A percentile compares a stretch with the other conserved stretches of the same genome.
These are phyloP conservation scores for Caranx ignobilis DNA, from an alignment of 2,113 vertebrate species.

Conservation along the genomic window DNA sequence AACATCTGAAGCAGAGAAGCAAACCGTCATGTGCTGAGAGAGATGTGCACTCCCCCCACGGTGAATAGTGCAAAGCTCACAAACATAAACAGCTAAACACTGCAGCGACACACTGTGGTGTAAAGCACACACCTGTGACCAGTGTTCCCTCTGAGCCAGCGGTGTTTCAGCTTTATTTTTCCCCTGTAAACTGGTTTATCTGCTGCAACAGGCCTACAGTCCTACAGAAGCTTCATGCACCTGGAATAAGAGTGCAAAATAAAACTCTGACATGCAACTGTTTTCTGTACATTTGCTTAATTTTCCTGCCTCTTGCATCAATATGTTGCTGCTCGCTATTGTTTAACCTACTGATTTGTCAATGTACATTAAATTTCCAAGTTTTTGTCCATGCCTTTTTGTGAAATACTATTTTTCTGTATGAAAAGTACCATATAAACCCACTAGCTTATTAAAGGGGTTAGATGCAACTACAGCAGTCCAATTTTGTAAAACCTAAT, in stretches of 20 bases:
- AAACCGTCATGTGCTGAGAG: too few relatives aligned
- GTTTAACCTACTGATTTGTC: too few relatives aligned
- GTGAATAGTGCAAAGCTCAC: conserved; percentile 67
- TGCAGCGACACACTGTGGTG: conserved; percentile 45
- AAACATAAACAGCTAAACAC: conserved; percentile 61
- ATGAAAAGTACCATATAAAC: not conserved
- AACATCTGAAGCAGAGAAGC: too few relatives aligned
- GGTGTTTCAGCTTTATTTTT: not conserved
- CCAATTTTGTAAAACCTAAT: not conserved
- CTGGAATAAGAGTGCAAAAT: not conserved
- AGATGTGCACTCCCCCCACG: conserved; percentile 22
- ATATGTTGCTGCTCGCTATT: too few relatives aligned
- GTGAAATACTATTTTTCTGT: not conserved
- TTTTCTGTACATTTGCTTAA: too few relatives aligned
- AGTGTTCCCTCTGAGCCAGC: conserved; percentile 40
- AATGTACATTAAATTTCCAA: not conserved
- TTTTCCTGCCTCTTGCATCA: too few relatives aligned
- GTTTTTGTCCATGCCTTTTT: not conserved
- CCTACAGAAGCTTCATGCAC: not conserved
- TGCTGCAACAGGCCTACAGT: not conserved
- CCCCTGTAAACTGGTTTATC: not conserved
- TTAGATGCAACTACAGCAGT: too few relatives aligned
- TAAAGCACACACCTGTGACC: conserved; percentile 34
- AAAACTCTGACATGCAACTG: too few relatives aligned
- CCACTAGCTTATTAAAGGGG: too few relatives aligned